Conservation (phyloP, 2,888 invertebrate species). For the Andrena bucephala region DNA sequence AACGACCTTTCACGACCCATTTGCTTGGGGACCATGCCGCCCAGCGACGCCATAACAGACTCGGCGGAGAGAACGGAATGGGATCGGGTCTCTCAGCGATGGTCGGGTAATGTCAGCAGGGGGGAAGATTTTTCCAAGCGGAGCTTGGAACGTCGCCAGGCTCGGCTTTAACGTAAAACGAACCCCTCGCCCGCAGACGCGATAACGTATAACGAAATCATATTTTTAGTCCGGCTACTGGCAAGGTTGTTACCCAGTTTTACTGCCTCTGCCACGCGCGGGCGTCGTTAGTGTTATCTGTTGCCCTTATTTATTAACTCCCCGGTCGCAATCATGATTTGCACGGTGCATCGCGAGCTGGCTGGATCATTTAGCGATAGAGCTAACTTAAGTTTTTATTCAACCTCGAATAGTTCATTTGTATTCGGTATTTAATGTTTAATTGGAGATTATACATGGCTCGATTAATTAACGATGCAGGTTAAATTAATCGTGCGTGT, state of each 20-base stretch:
- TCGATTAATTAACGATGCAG: no score
- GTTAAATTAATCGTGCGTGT: no score
- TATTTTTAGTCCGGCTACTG: slow-evolving; percentile 77
- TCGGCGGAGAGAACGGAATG: slow-evolving; percentile 21
- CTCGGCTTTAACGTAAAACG: slow-evolving; percentile 60
- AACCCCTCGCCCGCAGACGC: slow-evolving; percentile 44
- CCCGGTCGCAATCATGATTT: neutral
- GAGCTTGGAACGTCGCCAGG: slow-evolving; percentile 70
- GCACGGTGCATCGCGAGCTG: neutral
- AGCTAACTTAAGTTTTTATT: no score
- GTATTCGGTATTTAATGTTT: no score
- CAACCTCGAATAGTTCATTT: no score
- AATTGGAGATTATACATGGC: no score
- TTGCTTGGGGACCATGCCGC: slow-evolving; percentile 23
- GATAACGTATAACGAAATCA: slow-evolving; percentile 65
- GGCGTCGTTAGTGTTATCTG: neutral
- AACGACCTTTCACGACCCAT: slow-evolving; percentile 35
- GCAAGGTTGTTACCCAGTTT: slow-evolving; percentile 57
- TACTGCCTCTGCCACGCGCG: slow-evolving; percentile 11
- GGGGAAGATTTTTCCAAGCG: slow-evolving; percentile 46
- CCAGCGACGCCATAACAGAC: slow-evolving; percentile 22
- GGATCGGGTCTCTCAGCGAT: slow-evolving; percentile 20
- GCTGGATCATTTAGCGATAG: neutral
- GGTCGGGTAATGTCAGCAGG: slow-evolving; percentile 33
- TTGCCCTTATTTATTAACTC: slow-evolving; percentile 6